Conservation (phyloP, 2,797 vertebrate genomes). For the Taenioides sp. region DNA sequence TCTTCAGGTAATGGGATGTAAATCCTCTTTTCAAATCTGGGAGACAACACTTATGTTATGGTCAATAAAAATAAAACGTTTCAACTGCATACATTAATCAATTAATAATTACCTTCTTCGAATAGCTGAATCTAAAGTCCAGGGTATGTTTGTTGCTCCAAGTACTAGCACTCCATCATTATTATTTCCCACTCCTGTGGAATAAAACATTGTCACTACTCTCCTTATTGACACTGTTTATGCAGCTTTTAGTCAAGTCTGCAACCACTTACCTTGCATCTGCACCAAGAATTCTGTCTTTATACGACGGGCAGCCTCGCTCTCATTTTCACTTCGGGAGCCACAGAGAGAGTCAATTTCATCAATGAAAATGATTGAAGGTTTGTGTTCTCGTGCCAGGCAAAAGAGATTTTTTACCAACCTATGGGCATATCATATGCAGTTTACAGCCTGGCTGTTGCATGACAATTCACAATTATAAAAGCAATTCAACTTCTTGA, state of each 20-base stretch:
- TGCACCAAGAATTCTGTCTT: slow-evolving; percentile 99
- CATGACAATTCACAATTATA: background rate
- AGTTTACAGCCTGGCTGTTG: background rate
- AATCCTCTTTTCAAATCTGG: slow-evolving; percentile 98
- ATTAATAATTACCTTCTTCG: slow-evolving; percentile 85
- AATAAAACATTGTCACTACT: slow-evolving; percentile 1
- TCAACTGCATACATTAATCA: background rate
- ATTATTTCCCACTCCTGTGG: slow-evolving; percentile 90
- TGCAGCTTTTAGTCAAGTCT: too few species aligned
- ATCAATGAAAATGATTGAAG: slow-evolving; percentile 98
- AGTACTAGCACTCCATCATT: slow-evolving; percentile 97
- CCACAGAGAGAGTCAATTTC: slow-evolving; percentile 97
- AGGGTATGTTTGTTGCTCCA: slow-evolving; percentile 98
- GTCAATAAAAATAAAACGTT: slow-evolving; percentile 27
- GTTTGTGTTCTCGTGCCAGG: slow-evolving; percentile 93
- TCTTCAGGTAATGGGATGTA: slow-evolving; percentile 97
- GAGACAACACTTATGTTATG: slow-evolving; percentile 8
- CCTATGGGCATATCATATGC: slow-evolving; percentile 64
- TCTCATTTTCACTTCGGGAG: slow-evolving; percentile 97
- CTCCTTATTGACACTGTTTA: background rate
- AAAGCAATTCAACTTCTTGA: background rate
- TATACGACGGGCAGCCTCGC: slow-evolving; percentile 94
- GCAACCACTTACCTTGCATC: slow-evolving; percentile 87
- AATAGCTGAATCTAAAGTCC: slow-evolving; percentile 98
- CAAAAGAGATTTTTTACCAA: slow-evolving; percentile 96